Base-by-base conservation (phyloP, 2,888 invertebrate species). In the Flexamia atlantica region DNA sequence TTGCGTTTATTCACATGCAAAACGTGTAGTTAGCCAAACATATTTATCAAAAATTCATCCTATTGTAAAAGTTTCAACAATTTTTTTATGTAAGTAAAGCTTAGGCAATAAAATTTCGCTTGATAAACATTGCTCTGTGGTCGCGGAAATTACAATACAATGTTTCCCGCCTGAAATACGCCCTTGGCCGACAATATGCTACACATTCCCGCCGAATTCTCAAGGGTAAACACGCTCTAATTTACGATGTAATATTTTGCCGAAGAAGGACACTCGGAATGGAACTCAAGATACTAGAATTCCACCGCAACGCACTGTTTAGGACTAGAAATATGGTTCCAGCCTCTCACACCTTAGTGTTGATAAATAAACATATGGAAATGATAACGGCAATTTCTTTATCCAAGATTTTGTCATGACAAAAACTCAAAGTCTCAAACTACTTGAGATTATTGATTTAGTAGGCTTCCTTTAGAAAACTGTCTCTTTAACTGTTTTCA, bases 221-320 rank as follows among this genome's bases (percentile, higher is more conserved):
- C 70, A 70, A 70, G 40, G 32, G 70, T 70, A 70, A 70, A 70
- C 70, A 70, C 70, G 70, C 36, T 40, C 70, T 32, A 40, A 70
- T 70, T 70, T 70, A 70, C 70, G 64, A 28, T 3, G 64, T 30
- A 64, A 64, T 64, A 64, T 64, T 64, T 64, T 64, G 64, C 64
- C 3, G 20, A 25, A 53, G 53, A 53, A 53, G 28, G 64, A 64
- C 64, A 64, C 30, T 64, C 64, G 30, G 64, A 25, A 30, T n/a
- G 64, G 64, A 64, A 64, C 64, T 64, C 64, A 64, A 64, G 64
- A 64, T 64, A 64, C 9, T 64, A 64, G 64, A 64, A 30, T 64
- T 64, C 64, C 64, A 28, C 64, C 64, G 64, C 64, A 64, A 17
- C 64, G 64, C 7, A 64, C 17, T 28, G 3, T 30, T 64, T 30